Conservation (phyloP, 2,113 vertebrate species). For the Donacobius atricapilla region DNA sequence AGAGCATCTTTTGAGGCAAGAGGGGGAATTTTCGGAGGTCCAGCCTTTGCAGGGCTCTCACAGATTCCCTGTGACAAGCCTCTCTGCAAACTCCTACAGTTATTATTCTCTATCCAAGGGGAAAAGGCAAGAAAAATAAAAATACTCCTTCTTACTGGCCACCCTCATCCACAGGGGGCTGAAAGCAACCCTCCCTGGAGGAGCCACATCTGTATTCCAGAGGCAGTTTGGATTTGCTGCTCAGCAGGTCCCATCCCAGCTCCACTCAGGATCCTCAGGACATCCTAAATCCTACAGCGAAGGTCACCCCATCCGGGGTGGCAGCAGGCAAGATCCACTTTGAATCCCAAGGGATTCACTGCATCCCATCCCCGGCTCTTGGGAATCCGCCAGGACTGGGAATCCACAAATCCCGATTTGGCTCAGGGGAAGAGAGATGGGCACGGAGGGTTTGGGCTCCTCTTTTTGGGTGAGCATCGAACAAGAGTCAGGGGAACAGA, state of each 20-base stretch:
- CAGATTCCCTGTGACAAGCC: background rate
- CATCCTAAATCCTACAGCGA: background rate
- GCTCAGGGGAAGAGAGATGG: background rate
- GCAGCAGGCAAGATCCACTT: rapidly evolving
- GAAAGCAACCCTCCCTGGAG: background rate
- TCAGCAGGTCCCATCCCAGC: background rate
- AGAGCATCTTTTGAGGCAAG: background rate
- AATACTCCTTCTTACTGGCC: background rate
- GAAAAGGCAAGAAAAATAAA: background rate
- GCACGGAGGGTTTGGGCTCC: background rate
- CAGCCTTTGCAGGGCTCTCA: background rate
- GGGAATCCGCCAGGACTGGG: background rate
- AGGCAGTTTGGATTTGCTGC: background rate
- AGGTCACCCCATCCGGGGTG: rapidly evolving
- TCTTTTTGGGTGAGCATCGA: background rate
- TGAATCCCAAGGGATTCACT: rapidly evolving
- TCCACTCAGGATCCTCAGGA: too few species aligned
- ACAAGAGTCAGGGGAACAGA: rapidly evolving
- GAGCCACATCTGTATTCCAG: background rate
- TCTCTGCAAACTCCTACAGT: background rate
- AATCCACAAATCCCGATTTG: background rate
- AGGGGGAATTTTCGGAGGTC: background rate
- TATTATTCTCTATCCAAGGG: rapidly evolving
- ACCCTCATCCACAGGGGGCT: rapidly evolving
- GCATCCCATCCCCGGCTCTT: rapidly evolving